Evolutionary conservation across 1,140 invertebrate species (phyloP).

Genomic region (Dreissena rostriformis): DNA sequence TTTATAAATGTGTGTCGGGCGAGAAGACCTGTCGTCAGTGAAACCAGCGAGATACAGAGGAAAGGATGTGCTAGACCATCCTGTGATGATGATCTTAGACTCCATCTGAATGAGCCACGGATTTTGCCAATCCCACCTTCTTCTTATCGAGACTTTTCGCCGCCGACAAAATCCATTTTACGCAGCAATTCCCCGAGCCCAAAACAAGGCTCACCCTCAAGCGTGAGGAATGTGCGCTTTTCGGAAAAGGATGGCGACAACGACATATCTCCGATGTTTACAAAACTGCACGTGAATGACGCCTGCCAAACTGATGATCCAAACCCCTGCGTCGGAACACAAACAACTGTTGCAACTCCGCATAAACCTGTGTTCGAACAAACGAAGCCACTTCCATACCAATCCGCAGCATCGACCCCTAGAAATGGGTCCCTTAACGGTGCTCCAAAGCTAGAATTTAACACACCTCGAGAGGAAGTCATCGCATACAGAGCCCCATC

Average conservation of each 20-base stretch:
- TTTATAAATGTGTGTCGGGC: slow-evolving; percentile 26
- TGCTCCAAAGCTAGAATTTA: slow-evolving; percentile 18
- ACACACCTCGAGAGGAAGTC: slow-evolving; percentile 4
- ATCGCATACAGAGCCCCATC: too few species aligned
- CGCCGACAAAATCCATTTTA: slow-evolving; percentile 33
- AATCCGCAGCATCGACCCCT: slow-evolving; percentile 31
- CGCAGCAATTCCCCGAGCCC: slow-evolving; percentile 21
- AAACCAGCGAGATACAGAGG: too few species aligned
- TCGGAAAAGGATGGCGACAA: slow-evolving; percentile 34
- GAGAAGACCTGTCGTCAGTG: too few species aligned
- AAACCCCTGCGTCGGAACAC: not conserved
- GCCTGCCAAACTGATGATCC: slow-evolving; percentile 29
- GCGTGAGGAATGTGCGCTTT: slow-evolving; percentile 25
- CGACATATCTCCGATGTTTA: slow-evolving; percentile 17
- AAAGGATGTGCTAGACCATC: too few species aligned
- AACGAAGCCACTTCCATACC: not conserved
- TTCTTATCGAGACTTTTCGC: slow-evolving; percentile 4
- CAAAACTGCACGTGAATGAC: slow-evolving; percentile 41
- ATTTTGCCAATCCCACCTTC: not conserved
- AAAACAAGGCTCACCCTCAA: slow-evolving; percentile 34
- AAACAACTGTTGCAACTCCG: not conserved
- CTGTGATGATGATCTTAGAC: not conserved
- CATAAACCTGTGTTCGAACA: not conserved
- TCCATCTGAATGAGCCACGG: not conserved
- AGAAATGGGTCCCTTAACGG: not conserved